Evolutionary conservation across 2,888 invertebrate genomes (phyloP), one percentile per base, ranked within the genome.

Genomic region (Spatulosminthurus flaviceps): DNA sequence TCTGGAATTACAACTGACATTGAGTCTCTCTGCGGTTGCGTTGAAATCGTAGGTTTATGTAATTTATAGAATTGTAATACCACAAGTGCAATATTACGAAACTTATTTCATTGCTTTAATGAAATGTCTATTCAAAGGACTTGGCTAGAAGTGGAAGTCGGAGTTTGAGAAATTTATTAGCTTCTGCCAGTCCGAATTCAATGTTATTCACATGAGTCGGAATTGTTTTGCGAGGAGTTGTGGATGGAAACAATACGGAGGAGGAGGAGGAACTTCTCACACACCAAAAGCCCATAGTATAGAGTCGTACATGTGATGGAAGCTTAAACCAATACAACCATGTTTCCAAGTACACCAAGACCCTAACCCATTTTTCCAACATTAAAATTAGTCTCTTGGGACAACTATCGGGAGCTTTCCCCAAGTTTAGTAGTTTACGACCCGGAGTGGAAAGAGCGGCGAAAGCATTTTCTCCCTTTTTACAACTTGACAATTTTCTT

Each of bases 131-230:
- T 41, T 21, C 28, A 75, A 34, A 19, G 60, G 34, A 61, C 51
- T 61, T 26, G 61, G 51, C 7, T 66, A 41, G 28, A n/a, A 72
- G 72, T 72, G 72, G 72, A 41, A 41, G 51, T 72, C 72, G 43
- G 61, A 74, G 51, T 74, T 74, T 74, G 64, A 29, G 64, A 75
- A 75, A 75, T 75, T 75, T 75, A 75, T 75, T 64, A 28, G 72
- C 26, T 34, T 51, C 41, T 26, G 51, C 29, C 13, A 41, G 34
- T 22, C 70, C 41, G 11, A 21, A 72, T 51, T 67, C 81, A 7
- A 81, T 72, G 41, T 87, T 87, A 16, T 82, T 78, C 88, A 51
- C 51, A 51, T 51, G 51, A 51, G 9, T 72, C 64, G 41, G 28
- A 26, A 85, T 84, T 75, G 1, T 71, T 21, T 61, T 69, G 21